These are phyloP conservation scores for Diaphora mendica DNA, from an alignment of 2,888 invertebrate genomes.

Conservation along the genomic window DNA sequence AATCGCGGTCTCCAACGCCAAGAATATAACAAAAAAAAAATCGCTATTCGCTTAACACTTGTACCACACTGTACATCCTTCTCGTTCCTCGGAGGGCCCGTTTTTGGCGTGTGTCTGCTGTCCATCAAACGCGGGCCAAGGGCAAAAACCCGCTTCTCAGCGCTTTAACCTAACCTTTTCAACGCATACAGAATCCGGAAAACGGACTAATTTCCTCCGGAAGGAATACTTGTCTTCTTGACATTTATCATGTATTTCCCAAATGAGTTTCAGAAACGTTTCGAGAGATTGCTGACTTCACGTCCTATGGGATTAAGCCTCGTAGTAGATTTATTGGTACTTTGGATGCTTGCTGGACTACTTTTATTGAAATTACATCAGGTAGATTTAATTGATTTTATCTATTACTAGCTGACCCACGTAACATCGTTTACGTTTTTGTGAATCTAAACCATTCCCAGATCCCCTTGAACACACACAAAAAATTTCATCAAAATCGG, in stretches of 20 bases:
- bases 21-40: no score
- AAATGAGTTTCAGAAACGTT: not conserved
- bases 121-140: conserved; percentile 10
- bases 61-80: not conserved
- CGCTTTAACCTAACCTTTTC: conserved; percentile 2
- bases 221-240: conserved; percentile 1
- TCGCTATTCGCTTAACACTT: conserved; percentile 1
- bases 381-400: not conserved
- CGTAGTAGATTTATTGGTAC: not conserved
- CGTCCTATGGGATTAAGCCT: not conserved
- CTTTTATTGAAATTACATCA: not conserved
- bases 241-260: conserved; percentile 2
- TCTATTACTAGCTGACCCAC: no score
- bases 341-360: not conserved
- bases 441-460: no score
- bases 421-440: no score
- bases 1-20: no score
- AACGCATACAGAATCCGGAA: conserved; percentile 5
- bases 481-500: no score
- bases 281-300: not conserved
- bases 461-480: no score
- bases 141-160: conserved; percentile 18
- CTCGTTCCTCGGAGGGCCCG: conserved; percentile 5
- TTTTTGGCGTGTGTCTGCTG: conserved; percentile 12
- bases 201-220: conserved; percentile 8